Conservation (phyloP, 2,888 invertebrate species). For the Tenthredo livida region DNA sequence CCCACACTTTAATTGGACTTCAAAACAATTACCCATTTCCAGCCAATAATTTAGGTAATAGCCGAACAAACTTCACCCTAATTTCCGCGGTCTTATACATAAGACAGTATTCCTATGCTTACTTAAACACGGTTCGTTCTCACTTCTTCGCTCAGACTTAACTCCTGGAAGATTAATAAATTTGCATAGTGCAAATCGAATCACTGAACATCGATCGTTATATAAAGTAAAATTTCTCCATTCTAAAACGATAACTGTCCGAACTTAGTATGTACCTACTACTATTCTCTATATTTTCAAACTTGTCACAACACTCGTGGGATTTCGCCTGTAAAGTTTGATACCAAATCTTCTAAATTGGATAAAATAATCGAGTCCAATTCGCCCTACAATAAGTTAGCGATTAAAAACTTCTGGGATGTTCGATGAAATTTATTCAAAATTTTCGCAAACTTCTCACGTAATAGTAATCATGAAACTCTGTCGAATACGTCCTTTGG, state of each 20-base stretch:
- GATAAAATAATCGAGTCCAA: background rate
- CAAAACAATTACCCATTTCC: conserved; percentile 10
- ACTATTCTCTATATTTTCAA: background rate
- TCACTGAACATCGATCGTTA: background rate
- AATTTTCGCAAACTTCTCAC: background rate
- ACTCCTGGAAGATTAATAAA: background rate
- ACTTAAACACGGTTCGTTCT: background rate
- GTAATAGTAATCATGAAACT: background rate
- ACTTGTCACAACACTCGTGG: background rate
- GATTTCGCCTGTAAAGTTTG: background rate
- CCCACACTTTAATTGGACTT: conserved; percentile 13
- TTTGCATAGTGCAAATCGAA: background rate
- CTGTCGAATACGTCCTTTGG: background rate
- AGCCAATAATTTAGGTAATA: conserved; percentile 24
- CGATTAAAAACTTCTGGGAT: background rate
- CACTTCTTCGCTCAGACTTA: background rate
- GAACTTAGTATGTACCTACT: background rate
- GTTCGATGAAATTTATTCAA: background rate
- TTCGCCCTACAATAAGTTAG: background rate
- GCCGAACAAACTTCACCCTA: conserved; percentile 21
- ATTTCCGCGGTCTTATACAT: background rate
- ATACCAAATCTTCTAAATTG: background rate
- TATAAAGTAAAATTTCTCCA: background rate
- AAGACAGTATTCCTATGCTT: background rate
- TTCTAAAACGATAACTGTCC: background rate